Conservation (phyloP, 1,140 invertebrate genomes). For the Drosophila murphyi region DNA sequence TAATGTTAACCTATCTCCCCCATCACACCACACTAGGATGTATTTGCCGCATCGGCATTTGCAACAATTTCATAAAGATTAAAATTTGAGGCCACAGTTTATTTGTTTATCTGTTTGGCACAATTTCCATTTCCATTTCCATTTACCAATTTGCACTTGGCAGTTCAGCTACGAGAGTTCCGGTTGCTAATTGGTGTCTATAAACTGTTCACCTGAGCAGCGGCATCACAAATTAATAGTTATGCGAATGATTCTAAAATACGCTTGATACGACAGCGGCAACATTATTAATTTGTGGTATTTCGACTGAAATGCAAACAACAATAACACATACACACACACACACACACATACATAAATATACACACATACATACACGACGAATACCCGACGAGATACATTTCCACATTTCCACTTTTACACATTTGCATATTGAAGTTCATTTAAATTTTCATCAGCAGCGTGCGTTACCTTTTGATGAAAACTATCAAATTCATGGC, state of each 20-base stretch:
- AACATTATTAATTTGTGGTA: conserved; percentile 51
- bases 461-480: conserved; percentile 47
- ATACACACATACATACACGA: neutral
- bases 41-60: conserved; percentile 13
- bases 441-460: conserved; percentile 45
- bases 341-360: neutral
- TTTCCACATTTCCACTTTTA: conserved; percentile 38
- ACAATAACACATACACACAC: conserved; percentile 21
- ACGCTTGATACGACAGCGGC: conserved; percentile 24
- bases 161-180: conserved; percentile 9
- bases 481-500: conserved; percentile 57
- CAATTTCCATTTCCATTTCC: neutral
- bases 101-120: conserved; percentile 11
- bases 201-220: conserved; percentile 30
- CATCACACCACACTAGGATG: neutral
- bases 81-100: conserved; percentile 28
- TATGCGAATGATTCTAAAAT: conserved; percentile 7
- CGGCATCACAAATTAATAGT: conserved; percentile 43
- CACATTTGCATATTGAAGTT: conserved; percentile 57
- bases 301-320: conserved; percentile 48
- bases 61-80: conserved; percentile 29
- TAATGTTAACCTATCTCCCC: conserved; percentile 27
- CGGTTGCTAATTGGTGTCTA: conserved; percentile 48
- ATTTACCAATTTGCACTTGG: neutral
- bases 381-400: neutral